Base-by-base conservation (phyloP, 1,140 invertebrate genomes). In the Drosophila nannoptera region DNA sequence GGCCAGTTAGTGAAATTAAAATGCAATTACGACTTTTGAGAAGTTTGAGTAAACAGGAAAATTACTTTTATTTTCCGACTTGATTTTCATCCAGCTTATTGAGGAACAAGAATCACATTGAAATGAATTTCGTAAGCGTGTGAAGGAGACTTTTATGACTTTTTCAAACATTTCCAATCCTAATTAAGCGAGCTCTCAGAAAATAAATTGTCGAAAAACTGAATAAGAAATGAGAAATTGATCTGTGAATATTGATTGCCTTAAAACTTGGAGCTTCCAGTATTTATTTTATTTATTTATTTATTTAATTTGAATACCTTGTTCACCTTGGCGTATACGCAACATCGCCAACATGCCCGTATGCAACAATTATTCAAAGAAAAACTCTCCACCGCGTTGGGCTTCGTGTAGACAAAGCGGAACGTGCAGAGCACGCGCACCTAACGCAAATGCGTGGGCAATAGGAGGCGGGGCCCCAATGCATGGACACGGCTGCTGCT, bases 311-410 rank as follows among this genome's bases (percentile, higher is more conserved):
- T 52, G 9, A 55, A 29, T 33, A 42, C 66, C 22, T 42, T 45
- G 68, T 46, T 50, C 65, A 49, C 67, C 66, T 67, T 58, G 46
- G 48, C 45, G 49, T 61, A 64, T 80, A 50, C 69, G 45, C 56
- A 53, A 61, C 45, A 63, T 52, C 60, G 11, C 43, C 38, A 54
- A 60, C 31, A 68, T 49, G 40, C 45, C 45, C 56, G 55, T 77
- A 81, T 86, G 81, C 81, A 86, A 86, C 81, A 86, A 86, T 86
- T 86, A 77, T 86, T 64, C 32, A 52, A 64, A 50, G 33, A 43
- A 70, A 70, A 66, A 66, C 36, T 84, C 81, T 86, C 71, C 81
- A 80, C 81, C 14, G 32, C 40, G 49, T 61, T 36, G n/a, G 7
- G 14, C 29, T 8, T 11, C 11, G 67, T 71, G 73, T 75, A 73